A percentile compares a stretch with the other conserved stretches of the same genome.
phyloP scores from a whole-genome alignment of 2,113 vertebrate species.

The Calyptommatus sinebrachiatus region DNA sequence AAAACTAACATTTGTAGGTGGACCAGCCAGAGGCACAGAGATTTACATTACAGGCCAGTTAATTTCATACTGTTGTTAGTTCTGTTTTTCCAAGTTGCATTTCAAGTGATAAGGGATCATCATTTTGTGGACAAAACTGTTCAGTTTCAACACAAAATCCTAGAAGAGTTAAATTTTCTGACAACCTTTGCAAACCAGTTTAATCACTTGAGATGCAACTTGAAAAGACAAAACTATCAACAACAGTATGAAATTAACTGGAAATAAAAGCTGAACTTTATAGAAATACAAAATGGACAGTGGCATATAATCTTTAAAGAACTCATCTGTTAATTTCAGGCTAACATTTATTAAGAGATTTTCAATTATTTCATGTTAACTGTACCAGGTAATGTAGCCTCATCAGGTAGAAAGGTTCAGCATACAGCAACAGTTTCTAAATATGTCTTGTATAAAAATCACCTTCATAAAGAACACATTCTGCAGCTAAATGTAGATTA shows the following conservation, averaged over 20 bases:
- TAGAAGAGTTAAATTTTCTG: background rate
- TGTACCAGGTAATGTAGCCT: background rate
- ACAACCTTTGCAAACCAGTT: background rate
- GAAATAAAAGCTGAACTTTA: background rate
- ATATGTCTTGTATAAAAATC: background rate
- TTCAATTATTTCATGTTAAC: background rate
- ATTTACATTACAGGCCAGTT: background rate
- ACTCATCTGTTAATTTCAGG: background rate
- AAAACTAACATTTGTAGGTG: background rate
- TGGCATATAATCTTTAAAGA: background rate
- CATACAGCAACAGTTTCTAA: background rate
- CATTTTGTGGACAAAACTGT: background rate
- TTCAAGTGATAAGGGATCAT: background rate
- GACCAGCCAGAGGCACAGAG: background rate
- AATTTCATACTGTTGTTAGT: no score
- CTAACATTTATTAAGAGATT: background rate
- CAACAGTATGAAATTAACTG: background rate
- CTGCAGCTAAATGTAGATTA: background rate
- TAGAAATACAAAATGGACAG: background rate
- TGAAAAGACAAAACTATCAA: background rate
- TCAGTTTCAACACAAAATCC: background rate
- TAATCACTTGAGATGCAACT: background rate
- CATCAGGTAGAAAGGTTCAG: background rate
- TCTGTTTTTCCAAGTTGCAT: no score
- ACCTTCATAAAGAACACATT: background rate